Evolutionary conservation across 1,140 invertebrate species (phyloP), one percentile per base, ranked within the genome.

Genomic region (Cataglyphis hispanica): DNA sequence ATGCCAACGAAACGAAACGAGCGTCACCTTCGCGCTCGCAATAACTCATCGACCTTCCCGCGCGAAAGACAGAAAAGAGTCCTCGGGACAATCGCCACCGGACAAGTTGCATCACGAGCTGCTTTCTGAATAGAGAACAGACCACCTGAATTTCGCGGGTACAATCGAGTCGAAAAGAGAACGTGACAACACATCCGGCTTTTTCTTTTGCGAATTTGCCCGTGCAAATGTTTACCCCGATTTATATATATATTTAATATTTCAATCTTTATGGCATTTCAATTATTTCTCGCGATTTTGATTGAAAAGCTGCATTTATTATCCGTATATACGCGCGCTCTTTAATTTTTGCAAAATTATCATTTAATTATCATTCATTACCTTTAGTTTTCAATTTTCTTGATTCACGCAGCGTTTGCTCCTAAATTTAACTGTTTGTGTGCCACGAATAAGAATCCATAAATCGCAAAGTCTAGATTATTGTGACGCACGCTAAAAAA

Each of bases 41-140:
- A 40, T 58, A 40, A 60, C n/a, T 80, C 50, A 50, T 69, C 77
- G 75, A 50, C 77, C 64, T 80, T 80, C 46, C 6, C 63, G 27
- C 25, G 16, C 16, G 8, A 34, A 85, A 7, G 31, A 78, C 3
- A 87, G 63, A 84, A 84, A 84, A 50, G 74, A 64, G 61, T 81
- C 37, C 61, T 50, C 56, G 58, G 56, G 22, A 16, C 13, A 43
- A 76, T 72, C 46, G 46, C 46, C 84, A 56, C 16, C 19, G 11
- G 46, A 50, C 46, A 66, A 4, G 46, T 31, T 56, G 6, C 74
- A 22, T 31, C 37, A 43, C 6, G 13, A 25, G 27, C 27, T 37
- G 10, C 31, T 80, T 67, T 53, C 46, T 56, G 34, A 16, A 77
- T 63, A 43, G 46, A 50, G 34, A 16, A 77, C 46, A 43, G 46